phyloP scores from a whole-genome alignment of 2,797 vertebrate species.

The Ispidina lecontei region DNA sequence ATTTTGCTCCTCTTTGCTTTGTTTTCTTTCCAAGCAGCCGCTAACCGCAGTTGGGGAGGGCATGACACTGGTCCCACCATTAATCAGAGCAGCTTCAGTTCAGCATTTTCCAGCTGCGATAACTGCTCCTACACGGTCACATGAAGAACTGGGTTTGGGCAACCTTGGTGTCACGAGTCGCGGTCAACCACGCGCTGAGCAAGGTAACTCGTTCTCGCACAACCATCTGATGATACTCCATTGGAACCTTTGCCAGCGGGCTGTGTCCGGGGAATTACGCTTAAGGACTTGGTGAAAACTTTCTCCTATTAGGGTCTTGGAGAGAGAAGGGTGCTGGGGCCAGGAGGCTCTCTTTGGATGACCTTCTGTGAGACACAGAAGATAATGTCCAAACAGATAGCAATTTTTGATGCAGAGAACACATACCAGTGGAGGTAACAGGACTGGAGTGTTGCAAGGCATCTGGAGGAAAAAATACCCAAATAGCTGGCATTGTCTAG shows the following conservation, averaged over 20 bases:
- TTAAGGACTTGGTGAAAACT: constrained; percentile 14
- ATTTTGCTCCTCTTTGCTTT: accelerated
- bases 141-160: neutral
- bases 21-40: neutral
- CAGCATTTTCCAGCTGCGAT: neutral
- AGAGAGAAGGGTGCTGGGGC: neutral
- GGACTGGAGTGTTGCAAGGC: constrained; percentile 40
- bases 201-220: neutral
- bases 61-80: neutral
- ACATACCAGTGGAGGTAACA: constrained; percentile 17
- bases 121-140: neutral
- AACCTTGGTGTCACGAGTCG: constrained; percentile 25
- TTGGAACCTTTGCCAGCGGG: constrained; percentile 12
- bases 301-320: constrained; percentile 64
- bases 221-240: neutral
- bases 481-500: constrained; percentile 50
- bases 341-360: constrained; percentile 19
- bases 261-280: constrained; percentile 21
- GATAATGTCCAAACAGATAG: constrained; percentile 21
- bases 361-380: constrained; percentile 35
- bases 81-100: neutral
- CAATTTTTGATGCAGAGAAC: neutral
- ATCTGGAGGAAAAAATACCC: constrained; percentile 56
- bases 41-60: accelerated
- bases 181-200: accelerated